Percentiles rank a stretch among this genome's conserved stretches.
phyloP scores from a whole-genome alignment of 2,113 vertebrate species.

The Xenus cinereus region DNA sequence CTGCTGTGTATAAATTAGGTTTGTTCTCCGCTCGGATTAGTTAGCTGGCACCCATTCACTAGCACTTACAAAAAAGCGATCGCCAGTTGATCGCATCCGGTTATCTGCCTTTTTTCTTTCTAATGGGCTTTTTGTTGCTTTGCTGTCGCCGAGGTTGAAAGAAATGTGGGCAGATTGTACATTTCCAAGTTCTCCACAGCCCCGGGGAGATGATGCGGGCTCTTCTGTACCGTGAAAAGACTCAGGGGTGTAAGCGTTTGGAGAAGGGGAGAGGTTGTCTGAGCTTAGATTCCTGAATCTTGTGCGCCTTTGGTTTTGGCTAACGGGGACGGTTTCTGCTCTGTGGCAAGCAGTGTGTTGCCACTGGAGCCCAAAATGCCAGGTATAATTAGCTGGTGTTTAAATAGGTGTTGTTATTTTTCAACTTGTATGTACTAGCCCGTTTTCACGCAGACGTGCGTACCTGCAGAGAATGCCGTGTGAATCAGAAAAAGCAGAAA shows the following conservation, averaged over 20 bases:
- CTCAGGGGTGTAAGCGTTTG: not conserved
- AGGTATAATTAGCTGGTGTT: not conserved
- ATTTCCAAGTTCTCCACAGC: not conserved
- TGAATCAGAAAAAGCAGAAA: not conserved
- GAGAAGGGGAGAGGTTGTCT: not conserved
- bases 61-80: not conserved
- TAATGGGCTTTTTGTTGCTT: not conserved
- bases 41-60: not conserved
- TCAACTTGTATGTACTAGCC: not conserved
- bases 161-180: not conserved
- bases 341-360: not conserved
- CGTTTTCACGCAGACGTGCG: not conserved
- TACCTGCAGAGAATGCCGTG: not conserved
- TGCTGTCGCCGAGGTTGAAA: constrained; percentile 1
- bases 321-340: not conserved
- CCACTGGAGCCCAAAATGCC: not conserved
- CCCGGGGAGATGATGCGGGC: not conserved
- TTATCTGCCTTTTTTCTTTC: constrained; percentile 17
- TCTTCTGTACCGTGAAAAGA: not conserved
- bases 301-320: not conserved
- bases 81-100: not conserved
- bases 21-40: not conserved
- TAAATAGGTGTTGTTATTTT: not conserved
- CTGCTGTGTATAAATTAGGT: constrained; percentile 29
- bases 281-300: not conserved